A percentile compares a stretch with the other conserved stretches of the same genome.
Evolutionary conservation across 2,113 vertebrate genomes (phyloP).

Genomic region (Chionomys nivalis): DNA sequence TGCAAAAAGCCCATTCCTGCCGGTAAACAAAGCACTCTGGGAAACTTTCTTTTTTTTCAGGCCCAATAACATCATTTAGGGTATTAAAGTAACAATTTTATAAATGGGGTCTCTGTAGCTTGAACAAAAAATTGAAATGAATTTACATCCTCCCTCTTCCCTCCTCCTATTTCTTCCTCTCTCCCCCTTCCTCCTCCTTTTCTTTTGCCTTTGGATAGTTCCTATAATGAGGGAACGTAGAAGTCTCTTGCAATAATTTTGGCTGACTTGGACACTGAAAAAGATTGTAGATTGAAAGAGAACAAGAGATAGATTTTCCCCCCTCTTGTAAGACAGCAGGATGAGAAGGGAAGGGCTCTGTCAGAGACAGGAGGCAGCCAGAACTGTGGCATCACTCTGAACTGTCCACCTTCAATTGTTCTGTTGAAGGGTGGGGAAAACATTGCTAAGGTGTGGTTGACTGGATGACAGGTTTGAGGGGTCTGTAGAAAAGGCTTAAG

Average conservation of each 20-base stretch:
- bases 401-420: neutral
- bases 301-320: neutral
- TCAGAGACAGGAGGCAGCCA: neutral
- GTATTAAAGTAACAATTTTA: constrained; percentile 44
- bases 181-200: neutral
- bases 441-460: neutral
- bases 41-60: neutral
- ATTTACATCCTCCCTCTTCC: neutral
- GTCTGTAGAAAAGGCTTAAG: neutral
- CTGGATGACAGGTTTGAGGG: neutral
- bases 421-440: neutral
- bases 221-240: neutral
- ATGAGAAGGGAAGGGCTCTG: neutral
- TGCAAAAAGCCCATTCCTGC: neutral
- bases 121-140: constrained; percentile 25
- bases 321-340: neutral
- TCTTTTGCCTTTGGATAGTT: neutral
- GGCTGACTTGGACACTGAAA: neutral
- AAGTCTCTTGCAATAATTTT: neutral
- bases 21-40: neutral
- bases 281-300: neutral
- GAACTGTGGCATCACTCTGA: neutral
- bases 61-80: constrained; percentile 30
- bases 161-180: neutral
- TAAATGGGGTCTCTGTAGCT: constrained; percentile 9